A percentile compares a stretch with the other conserved stretches of the same genome.
Conservation (phyloP, 2,888 invertebrate species). For the Platypus cylindrus region DNA sequence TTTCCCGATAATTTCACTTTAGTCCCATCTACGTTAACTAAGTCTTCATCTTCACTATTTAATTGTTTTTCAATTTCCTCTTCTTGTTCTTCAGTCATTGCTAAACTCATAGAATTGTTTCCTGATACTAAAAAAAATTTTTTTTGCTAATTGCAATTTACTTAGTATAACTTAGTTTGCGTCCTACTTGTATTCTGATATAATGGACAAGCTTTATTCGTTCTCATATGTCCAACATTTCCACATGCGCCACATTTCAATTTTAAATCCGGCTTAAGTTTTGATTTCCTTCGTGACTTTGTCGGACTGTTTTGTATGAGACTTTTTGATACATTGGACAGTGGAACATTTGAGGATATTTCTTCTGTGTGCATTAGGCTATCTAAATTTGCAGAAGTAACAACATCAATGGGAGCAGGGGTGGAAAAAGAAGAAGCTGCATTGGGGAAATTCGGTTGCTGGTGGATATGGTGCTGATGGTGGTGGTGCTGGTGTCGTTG, state of each 20-base stretch:
- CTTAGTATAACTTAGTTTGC: not conserved
- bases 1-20: conserved; percentile 40
- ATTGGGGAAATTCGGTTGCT: too few relatives aligned
- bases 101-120: conserved; percentile 7
- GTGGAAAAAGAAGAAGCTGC: too few relatives aligned
- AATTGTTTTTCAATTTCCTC: conserved; percentile 67
- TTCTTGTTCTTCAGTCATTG: conserved; percentile 66
- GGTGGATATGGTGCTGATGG: conserved; percentile 4
- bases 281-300: conserved; percentile 61
- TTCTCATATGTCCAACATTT: conserved; percentile 69
- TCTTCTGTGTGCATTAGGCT: too few relatives aligned
- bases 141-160: conserved; percentile 1
- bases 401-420: conserved; percentile 6
- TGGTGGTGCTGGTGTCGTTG: conserved; percentile 5
- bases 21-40: conserved; percentile 89
- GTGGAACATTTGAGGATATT: conserved; percentile 13
- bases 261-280: conserved; percentile 80
- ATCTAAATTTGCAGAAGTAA: conserved; percentile 17
- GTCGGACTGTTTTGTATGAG: conserved; percentile 42
- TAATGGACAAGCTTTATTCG: conserved; percentile 94
- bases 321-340: conserved; percentile 27
- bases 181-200: conserved; percentile 55
- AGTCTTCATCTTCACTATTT: conserved; percentile 69
- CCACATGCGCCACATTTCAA: conserved; percentile 96
- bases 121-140: not conserved